Evolutionary conservation across 2,888 invertebrate species (phyloP).

Genomic region (Synergus umbraculus): DNA sequence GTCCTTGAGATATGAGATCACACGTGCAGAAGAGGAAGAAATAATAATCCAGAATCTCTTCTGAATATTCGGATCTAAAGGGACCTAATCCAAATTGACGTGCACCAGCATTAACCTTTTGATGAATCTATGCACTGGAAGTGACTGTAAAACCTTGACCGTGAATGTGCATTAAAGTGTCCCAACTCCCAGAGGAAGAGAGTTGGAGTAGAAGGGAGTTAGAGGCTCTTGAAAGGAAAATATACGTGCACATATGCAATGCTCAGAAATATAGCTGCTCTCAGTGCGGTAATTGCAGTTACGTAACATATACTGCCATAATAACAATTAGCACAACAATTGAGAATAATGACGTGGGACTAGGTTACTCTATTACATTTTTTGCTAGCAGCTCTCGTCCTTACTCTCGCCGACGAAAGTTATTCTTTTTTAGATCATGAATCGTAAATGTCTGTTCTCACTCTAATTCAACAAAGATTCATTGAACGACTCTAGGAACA

Average conservation of each 20-base stretch:
- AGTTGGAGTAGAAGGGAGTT: slow-evolving; percentile 28
- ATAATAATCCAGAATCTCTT: background rate
- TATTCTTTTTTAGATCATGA: background rate
- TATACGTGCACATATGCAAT: slow-evolving; percentile 59
- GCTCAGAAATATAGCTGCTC: slow-evolving; percentile 50
- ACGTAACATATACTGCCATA: slow-evolving; percentile 67
- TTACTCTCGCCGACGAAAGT: slow-evolving; percentile 35
- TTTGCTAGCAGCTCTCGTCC: slow-evolving; percentile 39
- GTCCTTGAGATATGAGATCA: slow-evolving; percentile 61
- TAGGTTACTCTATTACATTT: slow-evolving; percentile 45
- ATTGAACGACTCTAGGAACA: background rate
- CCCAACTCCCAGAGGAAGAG: slow-evolving; percentile 3
- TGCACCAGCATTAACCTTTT: background rate
- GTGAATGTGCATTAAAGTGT: background rate
- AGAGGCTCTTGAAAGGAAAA: slow-evolving; percentile 15
- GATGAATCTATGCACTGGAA: background rate
- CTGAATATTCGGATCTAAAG: background rate
- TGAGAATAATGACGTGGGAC: slow-evolving; percentile 59
- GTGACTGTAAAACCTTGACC: background rate
- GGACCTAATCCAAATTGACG: background rate
- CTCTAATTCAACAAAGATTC: background rate
- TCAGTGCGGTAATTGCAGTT: slow-evolving; percentile 68
- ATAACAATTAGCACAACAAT: slow-evolving; percentile 68
- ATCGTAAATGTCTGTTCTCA: background rate
- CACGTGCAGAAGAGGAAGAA: background rate